phyloP scores from a whole-genome alignment of 2,888 invertebrate genomes.

The Oxycera nigricornis region DNA sequence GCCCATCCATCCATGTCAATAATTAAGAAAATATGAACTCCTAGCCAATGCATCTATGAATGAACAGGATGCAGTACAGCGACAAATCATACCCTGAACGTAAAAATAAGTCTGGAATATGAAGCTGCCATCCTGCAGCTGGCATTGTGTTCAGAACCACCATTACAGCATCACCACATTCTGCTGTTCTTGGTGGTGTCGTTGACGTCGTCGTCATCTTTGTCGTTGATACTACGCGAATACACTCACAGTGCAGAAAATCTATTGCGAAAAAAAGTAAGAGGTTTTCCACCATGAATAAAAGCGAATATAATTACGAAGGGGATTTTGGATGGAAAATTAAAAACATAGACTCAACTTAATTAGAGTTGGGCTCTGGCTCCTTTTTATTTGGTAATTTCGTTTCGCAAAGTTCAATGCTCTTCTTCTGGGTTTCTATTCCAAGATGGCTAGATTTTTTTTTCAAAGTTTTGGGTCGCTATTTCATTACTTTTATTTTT shows the following conservation, averaged over 20 bases:
- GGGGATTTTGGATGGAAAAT: constrained; percentile 21
- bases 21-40: constrained; percentile 3
- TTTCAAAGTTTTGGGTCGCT: not conserved
- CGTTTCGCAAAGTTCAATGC: constrained; percentile 20
- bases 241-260: not conserved
- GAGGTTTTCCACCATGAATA: not conserved
- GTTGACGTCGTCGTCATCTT: not conserved
- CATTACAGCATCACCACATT: constrained; percentile 3
- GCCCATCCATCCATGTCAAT: not conserved
- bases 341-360: constrained; percentile 34
- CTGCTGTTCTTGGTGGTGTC: not conserved
- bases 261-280: not conserved
- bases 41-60: too few relatives aligned
- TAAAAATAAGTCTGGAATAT: not conserved
- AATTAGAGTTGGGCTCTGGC: constrained; percentile 26
- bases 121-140: not conserved
- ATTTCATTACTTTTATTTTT: not conserved
- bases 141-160: not conserved
- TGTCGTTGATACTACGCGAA: constrained; percentile 12
- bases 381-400: constrained; percentile 1
- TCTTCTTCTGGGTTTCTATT: not conserved
- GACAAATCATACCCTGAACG: not conserved
- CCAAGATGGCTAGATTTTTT: not conserved
- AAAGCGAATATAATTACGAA: constrained; percentile 27
- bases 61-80: not conserved